Percentiles rank a stretch among this genome's conserved stretches.
phyloP scores from a whole-genome alignment of 92 coral and sea anemone genomes.

The Zoanthus sociatus region DNA sequence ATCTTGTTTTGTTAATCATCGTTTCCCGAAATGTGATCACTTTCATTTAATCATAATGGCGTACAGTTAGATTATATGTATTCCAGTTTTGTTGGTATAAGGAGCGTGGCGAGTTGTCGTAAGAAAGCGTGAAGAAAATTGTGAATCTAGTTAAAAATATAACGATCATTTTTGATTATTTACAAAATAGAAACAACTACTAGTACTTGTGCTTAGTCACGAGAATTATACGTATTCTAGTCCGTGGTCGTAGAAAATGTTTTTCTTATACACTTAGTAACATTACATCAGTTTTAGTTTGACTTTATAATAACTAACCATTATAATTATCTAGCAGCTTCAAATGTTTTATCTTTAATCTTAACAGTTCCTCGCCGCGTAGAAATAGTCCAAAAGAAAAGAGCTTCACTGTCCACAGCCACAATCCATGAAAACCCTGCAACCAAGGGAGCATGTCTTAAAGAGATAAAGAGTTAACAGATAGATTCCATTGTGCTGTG shows the following conservation, averaged over 20 bases:
- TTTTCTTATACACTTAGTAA: slow-evolving; percentile 1
- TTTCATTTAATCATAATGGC: neutral
- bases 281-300: slow-evolving; percentile 8
- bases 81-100: no score
- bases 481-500: neutral
- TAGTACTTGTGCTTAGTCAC: neutral
- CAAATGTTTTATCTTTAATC: slow-evolving; percentile 51
- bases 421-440: slow-evolving; percentile 65
- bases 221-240: slow-evolving; percentile 3
- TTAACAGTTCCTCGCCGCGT: slow-evolving; percentile 66
- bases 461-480: slow-evolving; percentile 8
- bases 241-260: neutral
- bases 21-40: neutral
- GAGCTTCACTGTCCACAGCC: slow-evolving; percentile 65
- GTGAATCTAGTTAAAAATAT: slow-evolving; percentile 5
- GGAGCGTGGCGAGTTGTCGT: no score
- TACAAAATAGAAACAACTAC: slow-evolving; percentile 42
- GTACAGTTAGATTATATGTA: neutral
- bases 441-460: slow-evolving; percentile 6
- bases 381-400: slow-evolving; percentile 66
- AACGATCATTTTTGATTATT: slow-evolving; percentile 2
- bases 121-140: neutral
- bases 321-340: slow-evolving; percentile 57
- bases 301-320: slow-evolving; percentile 31
- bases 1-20: neutral